Percentiles rank a stretch among this genome's conserved stretches.
Evolutionary conservation across 1,140 invertebrate genomes (phyloP).

Genomic region (Drosophila neocordata): DNA sequence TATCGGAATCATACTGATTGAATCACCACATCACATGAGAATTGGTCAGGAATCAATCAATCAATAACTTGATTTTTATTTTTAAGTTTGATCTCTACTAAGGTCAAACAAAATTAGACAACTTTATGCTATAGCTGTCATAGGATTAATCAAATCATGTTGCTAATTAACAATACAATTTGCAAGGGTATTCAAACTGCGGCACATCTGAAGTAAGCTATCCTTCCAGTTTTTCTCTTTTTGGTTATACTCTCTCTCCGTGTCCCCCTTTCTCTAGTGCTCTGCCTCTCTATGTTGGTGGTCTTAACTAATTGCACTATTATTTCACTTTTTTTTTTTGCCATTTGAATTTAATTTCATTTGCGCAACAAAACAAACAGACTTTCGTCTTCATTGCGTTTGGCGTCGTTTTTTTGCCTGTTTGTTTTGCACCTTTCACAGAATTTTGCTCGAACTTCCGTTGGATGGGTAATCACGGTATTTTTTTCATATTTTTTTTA

Average conservation of each 20-base stretch:
- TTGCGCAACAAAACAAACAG: slow-evolving; percentile 60
- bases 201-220: too few relatives aligned
- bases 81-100: too few relatives aligned
- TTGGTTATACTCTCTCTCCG: slow-evolving; percentile 18
- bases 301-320: slow-evolving; percentile 71
- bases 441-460: slow-evolving; percentile 67
- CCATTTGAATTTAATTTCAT: slow-evolving; percentile 71
- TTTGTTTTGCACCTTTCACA: slow-evolving; percentile 77
- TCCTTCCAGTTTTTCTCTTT: slow-evolving; percentile 11
- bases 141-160: too few relatives aligned
- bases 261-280: slow-evolving; percentile 2
- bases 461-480: slow-evolving; percentile 52
- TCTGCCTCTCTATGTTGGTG: slow-evolving; percentile 12
- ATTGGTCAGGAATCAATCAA: too few relatives aligned
- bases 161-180: too few relatives aligned
- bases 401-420: slow-evolving; percentile 28
- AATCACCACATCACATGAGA: too few relatives aligned
- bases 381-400: slow-evolving; percentile 76
- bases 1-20: too few relatives aligned
- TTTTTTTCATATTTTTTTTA: slow-evolving; percentile 32
- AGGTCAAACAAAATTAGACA: too few relatives aligned
- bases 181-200: too few relatives aligned
- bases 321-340: slow-evolving; percentile 76
- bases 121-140: too few relatives aligned
- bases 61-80: too few relatives aligned